phyloP scores from a whole-genome alignment of 1,140 invertebrate species.

The Caenorhabditis tropicalis region DNA sequence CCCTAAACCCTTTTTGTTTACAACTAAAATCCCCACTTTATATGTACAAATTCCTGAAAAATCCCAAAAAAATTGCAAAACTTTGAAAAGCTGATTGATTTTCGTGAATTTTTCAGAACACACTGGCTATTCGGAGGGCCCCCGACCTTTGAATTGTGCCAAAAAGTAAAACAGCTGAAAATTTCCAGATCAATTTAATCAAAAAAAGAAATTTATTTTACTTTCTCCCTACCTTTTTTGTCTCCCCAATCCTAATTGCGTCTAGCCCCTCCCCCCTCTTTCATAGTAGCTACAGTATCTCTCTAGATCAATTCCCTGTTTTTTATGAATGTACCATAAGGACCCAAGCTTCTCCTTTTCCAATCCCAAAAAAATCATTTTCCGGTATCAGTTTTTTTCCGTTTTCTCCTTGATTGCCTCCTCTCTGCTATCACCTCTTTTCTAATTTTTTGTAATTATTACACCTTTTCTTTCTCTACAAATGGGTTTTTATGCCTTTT shows the following conservation, averaged over 20 bases:
- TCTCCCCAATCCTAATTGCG: background rate
- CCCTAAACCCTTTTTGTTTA: background rate
- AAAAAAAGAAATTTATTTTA: background rate
- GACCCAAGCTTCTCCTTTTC: background rate
- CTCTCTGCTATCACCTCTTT: background rate
- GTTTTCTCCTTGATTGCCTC: background rate
- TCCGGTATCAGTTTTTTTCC: background rate
- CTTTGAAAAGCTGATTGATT: constrained; percentile 27
- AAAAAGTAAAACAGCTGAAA: background rate
- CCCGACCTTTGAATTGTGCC: background rate
- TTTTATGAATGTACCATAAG: constrained; percentile 32
- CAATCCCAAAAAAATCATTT: background rate
- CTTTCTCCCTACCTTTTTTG: background rate
- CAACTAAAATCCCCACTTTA: background rate
- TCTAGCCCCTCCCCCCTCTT: background rate
- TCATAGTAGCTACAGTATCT: background rate
- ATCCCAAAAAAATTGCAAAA: constrained; percentile 36
- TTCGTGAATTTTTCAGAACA: background rate
- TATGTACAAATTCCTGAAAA: constrained; percentile 28
- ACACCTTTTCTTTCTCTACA: background rate
- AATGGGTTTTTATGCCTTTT: background rate
- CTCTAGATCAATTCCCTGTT: background rate
- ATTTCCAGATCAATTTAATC: background rate
- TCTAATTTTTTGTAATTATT: constrained; percentile 21
- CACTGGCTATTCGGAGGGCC: background rate